Percentiles rank a stretch among this genome's conserved stretches.
Evolutionary conservation across 2,797 vertebrate species (phyloP).

Genomic region (Avahi laniger): DNA sequence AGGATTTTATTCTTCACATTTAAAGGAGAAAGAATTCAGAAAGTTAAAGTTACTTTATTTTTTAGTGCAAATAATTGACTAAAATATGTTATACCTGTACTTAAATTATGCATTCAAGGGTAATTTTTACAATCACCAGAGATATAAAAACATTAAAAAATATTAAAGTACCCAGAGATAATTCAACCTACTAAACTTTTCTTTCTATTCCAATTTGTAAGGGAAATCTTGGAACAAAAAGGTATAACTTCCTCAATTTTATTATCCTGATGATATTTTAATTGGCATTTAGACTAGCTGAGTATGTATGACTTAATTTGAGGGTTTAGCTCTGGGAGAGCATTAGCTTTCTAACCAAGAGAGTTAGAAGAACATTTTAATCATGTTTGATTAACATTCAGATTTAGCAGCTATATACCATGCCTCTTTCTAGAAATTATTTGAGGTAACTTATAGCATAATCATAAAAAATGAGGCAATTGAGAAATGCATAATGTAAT

Average conservation of each 20-base stretch:
- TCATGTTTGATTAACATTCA: neutral
- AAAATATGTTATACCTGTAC: neutral
- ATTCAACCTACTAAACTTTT: neutral
- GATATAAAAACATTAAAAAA: neutral
- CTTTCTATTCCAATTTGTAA: neutral
- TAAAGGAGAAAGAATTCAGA: neutral
- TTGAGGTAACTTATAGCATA: neutral
- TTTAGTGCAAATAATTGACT: neutral
- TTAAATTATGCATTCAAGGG: neutral
- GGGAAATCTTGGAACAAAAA: neutral
- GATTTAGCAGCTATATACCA: neutral
- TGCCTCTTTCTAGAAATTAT: neutral
- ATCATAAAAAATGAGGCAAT: neutral
- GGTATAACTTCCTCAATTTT: neutral
- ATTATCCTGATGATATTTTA: neutral
- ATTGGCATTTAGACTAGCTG: neutral
- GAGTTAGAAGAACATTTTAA: neutral
- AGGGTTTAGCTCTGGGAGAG: neutral
- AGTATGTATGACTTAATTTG: neutral
- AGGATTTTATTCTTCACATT: neutral
- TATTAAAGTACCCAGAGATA: neutral
- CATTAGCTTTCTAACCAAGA: neutral
- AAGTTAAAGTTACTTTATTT: neutral
- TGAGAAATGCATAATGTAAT: neutral
- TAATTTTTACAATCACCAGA: neutral